phyloP scores from a whole-genome alignment of 2,113 vertebrate genomes.

The Phaethornis superciliosus region DNA sequence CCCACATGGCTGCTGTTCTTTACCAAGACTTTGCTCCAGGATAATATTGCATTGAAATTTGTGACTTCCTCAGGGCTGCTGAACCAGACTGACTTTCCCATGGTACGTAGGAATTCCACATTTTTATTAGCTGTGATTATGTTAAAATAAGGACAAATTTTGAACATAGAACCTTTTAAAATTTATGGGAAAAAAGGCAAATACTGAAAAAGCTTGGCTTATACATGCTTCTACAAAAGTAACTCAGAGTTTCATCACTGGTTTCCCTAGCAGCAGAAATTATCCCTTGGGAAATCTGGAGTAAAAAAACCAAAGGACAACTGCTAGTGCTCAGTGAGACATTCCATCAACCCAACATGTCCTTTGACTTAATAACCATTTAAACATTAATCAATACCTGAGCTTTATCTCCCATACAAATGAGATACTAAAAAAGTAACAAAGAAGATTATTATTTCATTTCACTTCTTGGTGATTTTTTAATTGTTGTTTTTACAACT shows the following conservation, averaged over 20 bases:
- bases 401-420: constrained; percentile 14
- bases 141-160: not conserved
- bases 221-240: not conserved
- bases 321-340: not conserved
- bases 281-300: not conserved
- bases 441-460: constrained; percentile 10
- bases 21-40: not conserved
- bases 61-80: not conserved
- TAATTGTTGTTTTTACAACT: constrained; percentile 29
- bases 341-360: not conserved
- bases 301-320: not conserved
- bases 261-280: not conserved
- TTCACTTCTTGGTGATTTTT: not conserved
- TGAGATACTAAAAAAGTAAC: constrained; percentile 3
- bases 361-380: not conserved
- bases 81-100: not conserved
- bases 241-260: not conserved
- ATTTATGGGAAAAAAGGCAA: not conserved
- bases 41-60: not conserved
- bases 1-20: not conserved
- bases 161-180: not conserved
- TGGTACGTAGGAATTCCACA: not conserved
- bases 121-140: not conserved
- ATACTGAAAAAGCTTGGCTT: not conserved
- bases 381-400: constrained; percentile 56